Percentiles rank a stretch among this genome's conserved stretches.
Evolutionary conservation across 2,113 vertebrate genomes (phyloP).

Genomic region (Oenanthe oenanthe): DNA sequence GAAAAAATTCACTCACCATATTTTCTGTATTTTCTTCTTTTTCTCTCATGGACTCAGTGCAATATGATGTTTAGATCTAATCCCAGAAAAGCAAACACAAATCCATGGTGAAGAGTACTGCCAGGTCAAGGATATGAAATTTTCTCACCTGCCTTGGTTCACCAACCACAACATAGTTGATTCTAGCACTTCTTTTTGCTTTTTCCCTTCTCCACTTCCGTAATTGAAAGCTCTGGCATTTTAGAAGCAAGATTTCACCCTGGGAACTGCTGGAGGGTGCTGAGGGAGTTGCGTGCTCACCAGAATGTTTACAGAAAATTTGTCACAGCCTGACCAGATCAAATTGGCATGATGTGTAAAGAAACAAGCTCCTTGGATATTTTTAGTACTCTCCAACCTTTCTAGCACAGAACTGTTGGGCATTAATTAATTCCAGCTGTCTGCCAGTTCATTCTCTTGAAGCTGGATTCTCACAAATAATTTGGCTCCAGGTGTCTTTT

Average conservation of each 20-base stretch:
- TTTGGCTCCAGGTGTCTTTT: neutral
- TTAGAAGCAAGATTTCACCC: neutral
- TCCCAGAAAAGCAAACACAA: neutral
- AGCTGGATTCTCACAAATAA: neutral
- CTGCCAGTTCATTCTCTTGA: neutral
- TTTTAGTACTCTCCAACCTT: slow-evolving; percentile 12
- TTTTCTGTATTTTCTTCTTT: neutral
- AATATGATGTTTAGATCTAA: neutral
- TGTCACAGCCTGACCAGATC: neutral
- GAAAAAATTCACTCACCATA: neutral
- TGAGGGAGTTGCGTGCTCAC: neutral
- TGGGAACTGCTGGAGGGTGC: neutral
- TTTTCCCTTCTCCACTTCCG: neutral
- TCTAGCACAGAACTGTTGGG: neutral
- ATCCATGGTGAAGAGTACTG: neutral
- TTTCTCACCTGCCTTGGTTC: neutral
- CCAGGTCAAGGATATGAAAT: neutral
- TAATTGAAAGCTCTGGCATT: neutral
- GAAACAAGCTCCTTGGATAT: neutral
- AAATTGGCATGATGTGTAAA: neutral
- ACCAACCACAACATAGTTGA: neutral
- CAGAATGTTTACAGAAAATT: slow-evolving; percentile 17
- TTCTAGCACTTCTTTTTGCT: neutral
- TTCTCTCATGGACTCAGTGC: neutral
- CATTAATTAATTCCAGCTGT: slow-evolving; percentile 19